Percentiles rank a stretch among this genome's conserved stretches.
Conservation (phyloP, 2,888 invertebrate species). For the Blastobasis lacticolella region DNA sequence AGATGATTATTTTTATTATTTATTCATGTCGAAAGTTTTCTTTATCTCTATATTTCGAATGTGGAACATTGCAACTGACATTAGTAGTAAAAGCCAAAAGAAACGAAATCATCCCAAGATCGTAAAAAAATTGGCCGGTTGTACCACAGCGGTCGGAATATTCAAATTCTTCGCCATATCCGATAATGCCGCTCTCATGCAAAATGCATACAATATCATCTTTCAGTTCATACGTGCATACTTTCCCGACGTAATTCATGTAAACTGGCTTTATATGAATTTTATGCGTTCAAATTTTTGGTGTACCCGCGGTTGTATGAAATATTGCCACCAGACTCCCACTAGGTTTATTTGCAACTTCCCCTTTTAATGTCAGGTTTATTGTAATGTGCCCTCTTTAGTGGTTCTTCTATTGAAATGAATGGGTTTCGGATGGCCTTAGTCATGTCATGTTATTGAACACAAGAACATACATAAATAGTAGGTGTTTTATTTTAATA, state of each 20-base stretch:
- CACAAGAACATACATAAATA: no score
- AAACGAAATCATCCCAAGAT: constrained; percentile 10
- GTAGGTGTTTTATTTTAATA: no score
- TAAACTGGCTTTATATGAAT: constrained; percentile 66
- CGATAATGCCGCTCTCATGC: constrained; percentile 68
- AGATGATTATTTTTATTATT: no score
- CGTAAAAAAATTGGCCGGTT: not conserved
- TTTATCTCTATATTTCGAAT: no score
- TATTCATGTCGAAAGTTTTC: no score
- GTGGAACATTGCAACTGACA: no score
- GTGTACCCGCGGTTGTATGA: constrained; percentile 24
- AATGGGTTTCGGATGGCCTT: not conserved
- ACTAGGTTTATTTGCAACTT: constrained; percentile 11
- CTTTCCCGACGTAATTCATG: constrained; percentile 61
- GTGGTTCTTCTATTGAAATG: not conserved
- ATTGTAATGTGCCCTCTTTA: not conserved
- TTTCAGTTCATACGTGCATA: constrained; percentile 64
- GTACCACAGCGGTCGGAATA: constrained; percentile 42
- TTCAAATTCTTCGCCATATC: constrained; percentile 66
- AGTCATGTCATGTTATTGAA: no score
- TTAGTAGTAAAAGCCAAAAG: no score
- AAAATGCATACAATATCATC: constrained; percentile 73
- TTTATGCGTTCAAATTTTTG: constrained; percentile 56
- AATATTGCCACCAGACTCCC: constrained; percentile 9
- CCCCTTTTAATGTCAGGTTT: constrained; percentile 3